phyloP scores from a whole-genome alignment of 1,140 invertebrate genomes.

The Whitmania pigra region DNA sequence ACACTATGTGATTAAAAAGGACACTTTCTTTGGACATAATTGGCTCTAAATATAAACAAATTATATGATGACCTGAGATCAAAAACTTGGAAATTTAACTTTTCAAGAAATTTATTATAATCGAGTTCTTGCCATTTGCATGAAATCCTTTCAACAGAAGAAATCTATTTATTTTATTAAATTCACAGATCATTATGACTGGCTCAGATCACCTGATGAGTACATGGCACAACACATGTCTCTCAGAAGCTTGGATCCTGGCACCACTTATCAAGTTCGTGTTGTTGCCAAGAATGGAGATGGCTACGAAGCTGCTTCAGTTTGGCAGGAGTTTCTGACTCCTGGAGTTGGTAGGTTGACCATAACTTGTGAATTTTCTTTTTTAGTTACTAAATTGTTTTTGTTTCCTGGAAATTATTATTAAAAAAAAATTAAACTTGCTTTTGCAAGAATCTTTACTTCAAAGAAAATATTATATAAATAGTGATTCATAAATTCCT shows the following conservation, averaged over 20 bases:
- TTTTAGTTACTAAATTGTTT: neutral
- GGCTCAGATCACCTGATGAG: slow-evolving; percentile 24
- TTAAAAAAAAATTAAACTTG: too few relatives aligned
- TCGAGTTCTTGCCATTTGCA: too few relatives aligned
- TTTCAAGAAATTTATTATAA: too few relatives aligned
- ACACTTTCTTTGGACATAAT: too few relatives aligned
- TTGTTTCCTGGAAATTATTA: neutral
- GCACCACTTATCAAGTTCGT: slow-evolving; percentile 71
- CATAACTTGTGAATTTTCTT: neutral
- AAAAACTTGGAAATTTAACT: too few relatives aligned
- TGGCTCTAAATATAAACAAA: too few relatives aligned
- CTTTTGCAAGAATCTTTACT: neutral
- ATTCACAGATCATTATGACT: slow-evolving; percentile 22
- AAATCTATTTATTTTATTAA: neutral
- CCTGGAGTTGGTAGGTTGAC: slow-evolving; percentile 25
- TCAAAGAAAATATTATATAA: too few relatives aligned
- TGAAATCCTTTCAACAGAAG: too few relatives aligned
- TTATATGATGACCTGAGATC: too few relatives aligned
- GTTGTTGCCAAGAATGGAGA: slow-evolving; percentile 82
- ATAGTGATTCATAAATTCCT: too few relatives aligned
- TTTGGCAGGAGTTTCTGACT: slow-evolving; percentile 26
- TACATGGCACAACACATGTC: slow-evolving; percentile 38
- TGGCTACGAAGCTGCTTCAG: slow-evolving; percentile 41
- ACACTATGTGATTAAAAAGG: too few relatives aligned
- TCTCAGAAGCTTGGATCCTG: slow-evolving; percentile 65